A percentile compares a stretch with the other conserved stretches of the same genome.
phyloP scores from a whole-genome alignment of 2,888 invertebrate species.

The Coronaproctus castanopsis region DNA sequence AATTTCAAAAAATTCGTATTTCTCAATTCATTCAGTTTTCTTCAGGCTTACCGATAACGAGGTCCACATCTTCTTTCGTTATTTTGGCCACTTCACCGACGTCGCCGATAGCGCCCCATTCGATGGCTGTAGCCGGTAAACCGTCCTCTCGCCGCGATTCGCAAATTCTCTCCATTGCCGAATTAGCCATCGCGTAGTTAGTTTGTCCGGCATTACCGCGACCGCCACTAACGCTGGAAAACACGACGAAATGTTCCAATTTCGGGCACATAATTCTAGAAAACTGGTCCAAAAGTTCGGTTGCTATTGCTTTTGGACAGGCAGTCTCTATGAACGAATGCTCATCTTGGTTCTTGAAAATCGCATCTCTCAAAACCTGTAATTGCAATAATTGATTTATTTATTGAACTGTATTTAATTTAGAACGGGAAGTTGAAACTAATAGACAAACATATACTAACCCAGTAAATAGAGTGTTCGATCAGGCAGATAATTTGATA shows the following conservation, averaged over 20 bases:
- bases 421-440: too few species aligned
- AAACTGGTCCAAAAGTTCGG: constrained; percentile 11
- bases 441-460: too few species aligned
- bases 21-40: too few species aligned
- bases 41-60: too few species aligned
- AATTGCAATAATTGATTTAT: too few species aligned
- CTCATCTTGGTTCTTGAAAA: constrained; percentile 16
- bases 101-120: constrained; percentile 10
- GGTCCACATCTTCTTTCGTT: too few species aligned
- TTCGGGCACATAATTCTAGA: constrained; percentile 6
- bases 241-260: constrained; percentile 15
- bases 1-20: too few species aligned
- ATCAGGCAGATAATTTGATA: too few species aligned
- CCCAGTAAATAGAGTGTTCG: too few species aligned
- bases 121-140: constrained; percentile 19
- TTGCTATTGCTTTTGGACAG: constrained; percentile 14
- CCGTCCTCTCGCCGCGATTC: constrained; percentile 12
- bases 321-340: constrained; percentile 12
- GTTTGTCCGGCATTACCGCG: constrained; percentile 15
- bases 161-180: constrained; percentile 15
- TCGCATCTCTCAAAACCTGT: constrained; percentile 15
- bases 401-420: too few species aligned
- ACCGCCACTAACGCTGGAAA: constrained; percentile 15
- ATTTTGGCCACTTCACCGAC: constrained; percentile 23
- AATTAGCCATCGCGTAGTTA: constrained; percentile 16